phyloP scores from a whole-genome alignment of 1,140 invertebrate species.

The Cotesia typhae region DNA sequence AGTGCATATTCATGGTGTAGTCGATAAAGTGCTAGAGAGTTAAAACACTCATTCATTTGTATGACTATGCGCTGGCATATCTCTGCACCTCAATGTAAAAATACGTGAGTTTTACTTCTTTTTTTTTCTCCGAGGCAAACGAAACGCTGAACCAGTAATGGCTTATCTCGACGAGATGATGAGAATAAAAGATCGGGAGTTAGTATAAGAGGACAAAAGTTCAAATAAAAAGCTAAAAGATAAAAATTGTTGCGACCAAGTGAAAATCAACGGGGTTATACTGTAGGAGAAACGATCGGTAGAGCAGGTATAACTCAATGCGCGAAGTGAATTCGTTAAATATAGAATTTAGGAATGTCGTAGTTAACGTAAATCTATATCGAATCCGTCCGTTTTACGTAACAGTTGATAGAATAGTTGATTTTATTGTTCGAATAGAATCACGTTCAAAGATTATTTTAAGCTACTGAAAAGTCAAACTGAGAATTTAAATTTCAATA shows the following conservation, averaged over 20 bases:
- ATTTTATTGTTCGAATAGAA: slow-evolving; percentile 19
- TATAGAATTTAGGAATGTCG: slow-evolving; percentile 10
- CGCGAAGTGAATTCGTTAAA: slow-evolving; percentile 25
- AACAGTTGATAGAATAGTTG: neutral
- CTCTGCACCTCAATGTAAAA: neutral
- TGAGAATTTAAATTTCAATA: too few species aligned
- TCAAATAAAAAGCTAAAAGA: neutral
- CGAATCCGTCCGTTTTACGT: slow-evolving; percentile 5
- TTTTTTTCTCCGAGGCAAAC: slow-evolving; percentile 22
- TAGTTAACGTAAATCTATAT: slow-evolving; percentile 11
- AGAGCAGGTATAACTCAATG: slow-evolving; percentile 3
- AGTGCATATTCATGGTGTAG: slow-evolving; percentile 30
- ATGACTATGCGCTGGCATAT: slow-evolving; percentile 7
- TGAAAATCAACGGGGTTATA: slow-evolving; percentile 25
- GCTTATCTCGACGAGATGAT: slow-evolving; percentile 23
- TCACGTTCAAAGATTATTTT: slow-evolving; percentile 10
- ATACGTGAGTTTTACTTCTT: neutral
- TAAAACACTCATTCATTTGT: slow-evolving; percentile 20
- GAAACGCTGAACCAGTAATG: slow-evolving; percentile 38
- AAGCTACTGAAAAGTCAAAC: neutral
- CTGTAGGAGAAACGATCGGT: too few species aligned
- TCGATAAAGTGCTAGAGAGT: slow-evolving; percentile 13
- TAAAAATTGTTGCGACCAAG: slow-evolving; percentile 19
- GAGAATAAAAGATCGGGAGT: neutral
- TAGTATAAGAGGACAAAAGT: slow-evolving; percentile 1